Percentiles rank a stretch among this genome's conserved stretches.
phyloP scores from a whole-genome alignment of 1,140 invertebrate species.

The Aphelenchoides fujianensis region DNA sequence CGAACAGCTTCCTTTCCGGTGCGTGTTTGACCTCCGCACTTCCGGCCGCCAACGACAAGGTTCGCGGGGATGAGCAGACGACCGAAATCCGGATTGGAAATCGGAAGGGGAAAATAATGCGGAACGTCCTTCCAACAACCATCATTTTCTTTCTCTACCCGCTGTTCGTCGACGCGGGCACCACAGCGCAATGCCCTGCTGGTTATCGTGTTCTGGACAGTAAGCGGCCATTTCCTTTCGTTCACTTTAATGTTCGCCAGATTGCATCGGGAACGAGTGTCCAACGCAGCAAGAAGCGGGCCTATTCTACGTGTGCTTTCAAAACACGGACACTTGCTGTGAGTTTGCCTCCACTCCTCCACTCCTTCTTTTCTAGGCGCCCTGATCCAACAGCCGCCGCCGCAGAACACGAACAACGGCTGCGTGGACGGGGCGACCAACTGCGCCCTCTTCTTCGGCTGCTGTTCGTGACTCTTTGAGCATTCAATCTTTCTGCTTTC shows the following conservation, averaged over 20 bases:
- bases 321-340: neutral
- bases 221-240: neutral
- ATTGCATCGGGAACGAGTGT: slow-evolving; percentile 2
- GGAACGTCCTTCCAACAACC: neutral
- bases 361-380: neutral
- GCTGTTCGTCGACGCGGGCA: neutral
- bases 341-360: neutral
- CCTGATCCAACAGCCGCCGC: neutral
- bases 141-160: too few relatives aligned
- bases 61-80: neutral
- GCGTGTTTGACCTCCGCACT: too few relatives aligned
- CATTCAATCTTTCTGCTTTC: neutral
- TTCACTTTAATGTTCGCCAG: neutral
- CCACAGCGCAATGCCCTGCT: neutral
- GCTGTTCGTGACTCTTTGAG: neutral
- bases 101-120: neutral
- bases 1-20: too few relatives aligned
- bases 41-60: neutral
- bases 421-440: neutral
- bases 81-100: neutral
- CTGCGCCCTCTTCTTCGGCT: neutral
- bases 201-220: neutral
- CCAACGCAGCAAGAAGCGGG: neutral
- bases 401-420: neutral
- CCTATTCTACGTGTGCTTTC: neutral